phyloP scores from a whole-genome alignment of 2,797 vertebrate species.

The Amazonetta brasiliensis region DNA sequence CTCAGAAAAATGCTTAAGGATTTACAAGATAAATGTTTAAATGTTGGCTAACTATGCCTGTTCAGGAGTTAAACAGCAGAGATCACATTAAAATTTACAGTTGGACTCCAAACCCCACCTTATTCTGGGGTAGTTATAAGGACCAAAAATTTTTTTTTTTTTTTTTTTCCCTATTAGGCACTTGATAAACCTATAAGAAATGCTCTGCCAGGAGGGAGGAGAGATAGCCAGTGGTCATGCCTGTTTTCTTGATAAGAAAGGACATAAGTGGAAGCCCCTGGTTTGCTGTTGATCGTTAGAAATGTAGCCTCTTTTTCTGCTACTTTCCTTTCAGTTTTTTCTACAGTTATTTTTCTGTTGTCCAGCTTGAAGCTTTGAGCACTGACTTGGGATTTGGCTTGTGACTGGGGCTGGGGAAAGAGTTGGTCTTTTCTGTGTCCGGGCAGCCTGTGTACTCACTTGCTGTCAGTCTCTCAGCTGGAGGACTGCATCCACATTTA shows the following conservation, averaged over 20 bases:
- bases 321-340: neutral
- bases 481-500: neutral
- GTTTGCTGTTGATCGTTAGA: neutral
- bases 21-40: neutral
- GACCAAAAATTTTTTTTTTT: neutral
- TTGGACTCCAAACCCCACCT: neutral
- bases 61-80: neutral
- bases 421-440: neutral
- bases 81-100: neutral
- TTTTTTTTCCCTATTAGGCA: fast-evolving
- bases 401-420: neutral
- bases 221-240: neutral
- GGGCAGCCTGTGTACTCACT: neutral
- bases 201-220: neutral
- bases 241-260: neutral
- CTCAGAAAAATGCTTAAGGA: neutral
- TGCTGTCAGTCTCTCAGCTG: neutral
- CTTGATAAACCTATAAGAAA: neutral
- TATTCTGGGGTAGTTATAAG: neutral
- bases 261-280: neutral
- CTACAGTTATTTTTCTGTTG: neutral
- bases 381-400: neutral
- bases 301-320: neutral
- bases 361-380: neutral
- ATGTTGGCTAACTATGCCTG: neutral